phyloP scores from a whole-genome alignment of 1,140 invertebrate species.

The Neotoxoptera formosana region DNA sequence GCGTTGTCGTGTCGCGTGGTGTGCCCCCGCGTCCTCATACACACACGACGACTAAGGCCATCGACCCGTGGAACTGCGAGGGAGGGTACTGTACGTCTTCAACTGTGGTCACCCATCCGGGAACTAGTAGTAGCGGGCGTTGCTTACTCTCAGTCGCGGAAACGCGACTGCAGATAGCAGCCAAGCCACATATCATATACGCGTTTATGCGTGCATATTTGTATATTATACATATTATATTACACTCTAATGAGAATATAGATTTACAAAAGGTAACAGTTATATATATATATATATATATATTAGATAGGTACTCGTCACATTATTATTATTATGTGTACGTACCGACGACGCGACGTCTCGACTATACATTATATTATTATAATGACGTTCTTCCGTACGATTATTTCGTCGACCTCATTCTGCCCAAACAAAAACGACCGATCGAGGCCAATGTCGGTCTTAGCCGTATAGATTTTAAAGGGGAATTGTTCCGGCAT shows the following conservation, averaged over 20 bases:
- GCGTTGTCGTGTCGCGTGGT: no score
- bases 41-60: no score
- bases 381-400: conserved; percentile 15
- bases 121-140: no score
- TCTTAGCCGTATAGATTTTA: not conserved
- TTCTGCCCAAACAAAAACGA: not conserved
- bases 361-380: not conserved
- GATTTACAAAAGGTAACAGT: not conserved
- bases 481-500: not conserved
- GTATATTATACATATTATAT: no score
- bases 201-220: no score
- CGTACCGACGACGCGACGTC: not conserved
- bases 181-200: no score
- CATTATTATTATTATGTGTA: not conserved
- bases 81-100: no score
- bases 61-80: no score
- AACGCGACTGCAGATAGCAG: no score
- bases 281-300: not conserved
- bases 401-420: not conserved
- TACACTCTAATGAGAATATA: not conserved
- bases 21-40: no score
- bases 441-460: not conserved
- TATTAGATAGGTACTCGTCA: not conserved
- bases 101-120: no score
- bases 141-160: no score